Conservation (phyloP, 2,113 vertebrate species). For the Macquaria australasica region DNA sequence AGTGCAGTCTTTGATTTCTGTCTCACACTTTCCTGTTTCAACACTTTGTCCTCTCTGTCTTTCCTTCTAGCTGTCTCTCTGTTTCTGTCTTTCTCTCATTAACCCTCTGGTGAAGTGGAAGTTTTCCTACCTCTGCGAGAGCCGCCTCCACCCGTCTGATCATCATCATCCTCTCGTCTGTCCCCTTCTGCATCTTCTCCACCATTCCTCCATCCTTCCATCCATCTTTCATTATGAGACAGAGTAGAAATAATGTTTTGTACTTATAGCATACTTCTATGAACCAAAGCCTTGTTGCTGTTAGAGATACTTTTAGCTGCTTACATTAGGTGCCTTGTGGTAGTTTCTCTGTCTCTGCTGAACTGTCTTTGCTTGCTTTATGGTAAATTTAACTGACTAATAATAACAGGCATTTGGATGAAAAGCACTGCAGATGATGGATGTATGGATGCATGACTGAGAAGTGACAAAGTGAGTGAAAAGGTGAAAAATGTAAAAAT, state of each 20-base stretch:
- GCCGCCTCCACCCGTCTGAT: conserved; percentile 32
- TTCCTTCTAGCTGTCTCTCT: conserved; percentile 17
- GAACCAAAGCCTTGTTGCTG: conserved; percentile 70
- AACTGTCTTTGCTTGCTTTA: conserved; percentile 44
- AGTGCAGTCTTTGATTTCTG: conserved; percentile 4
- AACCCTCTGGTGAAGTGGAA: conserved; percentile 68
- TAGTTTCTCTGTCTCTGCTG: conserved; percentile 51
- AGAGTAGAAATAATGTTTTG: conserved; percentile 5
- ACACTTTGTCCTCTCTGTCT: conserved; percentile 18
- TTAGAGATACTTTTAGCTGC: conserved; percentile 71
- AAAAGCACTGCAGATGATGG: conserved; percentile 16
- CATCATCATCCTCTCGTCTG: conserved; percentile 14
- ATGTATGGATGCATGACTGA: conserved; percentile 21
- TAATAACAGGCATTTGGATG: background rate
- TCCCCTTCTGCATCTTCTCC: conserved; percentile 14
- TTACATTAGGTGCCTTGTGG: conserved; percentile 82
- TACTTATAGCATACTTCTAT: conserved; percentile 11
- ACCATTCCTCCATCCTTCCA: background rate
- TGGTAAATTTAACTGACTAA: background rate
- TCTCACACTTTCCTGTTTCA: conserved; percentile 22
- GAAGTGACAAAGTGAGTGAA: background rate
- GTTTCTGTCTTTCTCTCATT: conserved; percentile 1
- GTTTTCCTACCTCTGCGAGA: conserved; percentile 57
- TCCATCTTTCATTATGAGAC: conserved; percentile 11
- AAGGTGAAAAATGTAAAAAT: conserved; percentile 22